A percentile compares a stretch with the other conserved stretches of the same genome.
These are phyloP conservation scores for Luidia sarsii DNA, from an alignment of 53 echinoderm and acorn worm species.

Conservation along the genomic window DNA sequence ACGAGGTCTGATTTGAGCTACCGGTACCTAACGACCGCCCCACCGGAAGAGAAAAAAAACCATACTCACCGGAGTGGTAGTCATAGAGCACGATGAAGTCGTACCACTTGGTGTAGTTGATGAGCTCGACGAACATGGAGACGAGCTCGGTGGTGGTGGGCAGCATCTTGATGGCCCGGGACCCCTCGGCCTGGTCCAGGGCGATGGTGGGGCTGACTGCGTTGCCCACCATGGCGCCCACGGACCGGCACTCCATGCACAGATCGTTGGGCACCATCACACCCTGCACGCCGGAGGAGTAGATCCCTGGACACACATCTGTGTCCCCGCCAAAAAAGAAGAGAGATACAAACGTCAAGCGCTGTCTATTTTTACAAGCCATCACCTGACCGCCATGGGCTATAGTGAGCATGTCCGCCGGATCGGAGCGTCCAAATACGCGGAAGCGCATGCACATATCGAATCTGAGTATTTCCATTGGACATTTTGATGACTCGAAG, in stretches of 20 bases:
- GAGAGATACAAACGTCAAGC: no score
- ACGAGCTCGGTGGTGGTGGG: slow-evolving; percentile 70
- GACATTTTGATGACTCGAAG: no score
- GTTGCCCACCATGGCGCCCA: slow-evolving; percentile 80
- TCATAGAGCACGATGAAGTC: slow-evolving; percentile 92
- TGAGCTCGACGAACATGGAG: slow-evolving; percentile 60
- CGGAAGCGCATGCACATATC: no score
- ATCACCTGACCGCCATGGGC: no score
- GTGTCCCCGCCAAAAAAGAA: no score
- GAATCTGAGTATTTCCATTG: no score
- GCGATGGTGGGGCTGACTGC: slow-evolving; percentile 84
- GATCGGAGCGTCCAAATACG: no score
- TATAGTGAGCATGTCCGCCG: no score
- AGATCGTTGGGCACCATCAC: slow-evolving; percentile 85
- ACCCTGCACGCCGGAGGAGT: slow-evolving; percentile 67
- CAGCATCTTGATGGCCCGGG: slow-evolving; percentile 74
- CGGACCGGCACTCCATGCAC: slow-evolving; percentile 72
- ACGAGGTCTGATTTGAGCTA: neutral
- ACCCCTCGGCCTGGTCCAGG: slow-evolving; percentile 65
- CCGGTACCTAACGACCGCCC: neutral
- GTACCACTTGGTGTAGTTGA: slow-evolving; percentile 94
- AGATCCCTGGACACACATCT: slow-evolving; percentile 76
- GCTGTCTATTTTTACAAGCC: no score
- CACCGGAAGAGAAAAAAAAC: no score
- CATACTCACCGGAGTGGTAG: slow-evolving; percentile 70